Evolutionary conservation across 2,113 vertebrate genomes (phyloP), one percentile per base, ranked within the genome.

Genomic region (Chloropsis cyanopogon): DNA sequence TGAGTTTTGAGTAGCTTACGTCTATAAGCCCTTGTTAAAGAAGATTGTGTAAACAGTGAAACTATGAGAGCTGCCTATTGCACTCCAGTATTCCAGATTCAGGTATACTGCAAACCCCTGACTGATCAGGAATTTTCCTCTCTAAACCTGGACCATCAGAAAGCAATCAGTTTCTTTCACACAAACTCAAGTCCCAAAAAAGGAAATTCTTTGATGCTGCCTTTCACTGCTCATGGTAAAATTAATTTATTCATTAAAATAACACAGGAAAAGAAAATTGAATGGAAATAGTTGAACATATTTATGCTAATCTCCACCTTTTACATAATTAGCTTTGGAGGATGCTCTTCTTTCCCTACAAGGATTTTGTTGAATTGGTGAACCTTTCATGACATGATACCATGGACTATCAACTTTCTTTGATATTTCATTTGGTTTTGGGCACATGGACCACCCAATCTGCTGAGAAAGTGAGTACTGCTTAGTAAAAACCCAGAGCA

Each of bases 391-490:
- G 10, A 86, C n/a, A 77, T 16, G 50, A 35, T 18, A 41, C 7
- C 24, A 64, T 0, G 0, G 23, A 60, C 57, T 60, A 42, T 12
- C n/a, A 66, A n/a, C 7, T 65, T 81, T 12, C 26, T 61, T 47
- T 28, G 37, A 49, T 28, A 73, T 42, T 86, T 68, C 7, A 12
- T 11, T 56, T 49, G 3, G 12, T 49, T 42, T 60, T 3, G 2
- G 10, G 14, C 17, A n/a, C 28, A 28, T 11, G 25, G 35, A 64
- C 16, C 9, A 72, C 42, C 6, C 37, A 54, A n/a, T 14, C 21
- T 63, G 5, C 42, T 35, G 11, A 65, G 29, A 81, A 83, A 81
- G 9, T 26, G 37, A 72, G 23, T 16, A 57, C 2, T 46, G 12
- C 18, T 92, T 29, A n/a, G 15, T 31, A 25, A 56, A 86, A 94